Evolutionary conservation across 2,797 vertebrate species (phyloP).

Genomic region (Nyctalus aviator): DNA sequence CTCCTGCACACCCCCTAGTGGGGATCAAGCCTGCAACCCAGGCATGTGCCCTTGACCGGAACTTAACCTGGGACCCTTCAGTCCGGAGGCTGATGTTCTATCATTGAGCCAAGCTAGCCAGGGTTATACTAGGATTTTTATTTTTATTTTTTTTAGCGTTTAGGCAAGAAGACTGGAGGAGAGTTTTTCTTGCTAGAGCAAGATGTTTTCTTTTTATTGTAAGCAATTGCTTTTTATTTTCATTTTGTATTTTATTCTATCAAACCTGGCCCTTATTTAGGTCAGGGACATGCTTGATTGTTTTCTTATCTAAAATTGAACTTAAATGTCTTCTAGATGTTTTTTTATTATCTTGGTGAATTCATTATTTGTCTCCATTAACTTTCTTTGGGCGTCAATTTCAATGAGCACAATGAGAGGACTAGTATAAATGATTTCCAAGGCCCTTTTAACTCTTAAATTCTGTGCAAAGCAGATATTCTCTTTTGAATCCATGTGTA

Average conservation of each 20-base stretch:
- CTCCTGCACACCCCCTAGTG: too few species aligned
- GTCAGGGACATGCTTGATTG: not conserved
- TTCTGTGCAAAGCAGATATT: slow-evolving; percentile 24
- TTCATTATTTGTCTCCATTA: slow-evolving; percentile 11
- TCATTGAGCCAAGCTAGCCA: too few species aligned
- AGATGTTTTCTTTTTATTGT: not conserved
- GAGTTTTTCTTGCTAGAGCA: not conserved
- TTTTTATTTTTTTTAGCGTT: not conserved
- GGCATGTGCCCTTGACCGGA: too few species aligned
- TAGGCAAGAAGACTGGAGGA: not conserved
- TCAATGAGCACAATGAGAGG: not conserved
- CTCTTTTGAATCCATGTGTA: not conserved
- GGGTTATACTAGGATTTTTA: not conserved
- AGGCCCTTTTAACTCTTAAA: not conserved
- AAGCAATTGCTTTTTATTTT: slow-evolving; percentile 43
- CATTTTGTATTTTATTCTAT: not conserved
- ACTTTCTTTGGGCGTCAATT: not conserved
- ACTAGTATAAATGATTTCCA: not conserved
- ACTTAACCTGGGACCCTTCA: too few species aligned
- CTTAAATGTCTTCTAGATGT: slow-evolving; percentile 8
- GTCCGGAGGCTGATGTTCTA: too few species aligned
- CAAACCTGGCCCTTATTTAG: not conserved
- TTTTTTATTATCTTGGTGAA: not conserved
- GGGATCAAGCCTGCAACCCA: too few species aligned
- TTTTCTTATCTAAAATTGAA: slow-evolving; percentile 54